A percentile compares a stretch with the other conserved stretches of the same genome.
phyloP scores from a whole-genome alignment of 2,888 invertebrate species.

The Pyrrhia umbra region DNA sequence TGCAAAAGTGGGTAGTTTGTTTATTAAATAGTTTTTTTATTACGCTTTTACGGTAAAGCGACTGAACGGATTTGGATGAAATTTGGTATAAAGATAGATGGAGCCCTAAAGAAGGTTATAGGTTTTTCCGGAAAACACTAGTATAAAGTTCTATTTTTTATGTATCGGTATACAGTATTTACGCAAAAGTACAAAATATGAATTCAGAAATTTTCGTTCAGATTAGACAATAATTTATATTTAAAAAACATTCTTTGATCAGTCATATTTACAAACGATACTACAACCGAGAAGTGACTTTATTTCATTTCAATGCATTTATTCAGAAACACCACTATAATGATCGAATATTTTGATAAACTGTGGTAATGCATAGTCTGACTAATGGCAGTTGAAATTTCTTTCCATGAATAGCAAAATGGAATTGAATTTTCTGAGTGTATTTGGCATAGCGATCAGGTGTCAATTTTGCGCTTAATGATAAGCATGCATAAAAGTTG shows the following conservation, averaged over 20 bases:
- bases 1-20: too few species aligned
- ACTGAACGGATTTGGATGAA: too few species aligned
- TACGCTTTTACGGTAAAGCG: too few species aligned
- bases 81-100: too few species aligned
- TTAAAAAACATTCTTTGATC: background rate
- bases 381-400: conserved; percentile 14
- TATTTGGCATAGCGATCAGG: background rate
- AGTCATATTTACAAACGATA: background rate
- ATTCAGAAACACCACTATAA: background rate
- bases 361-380: conserved; percentile 7
- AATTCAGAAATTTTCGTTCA: too few species aligned
- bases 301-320: background rate
- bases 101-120: too few species aligned
- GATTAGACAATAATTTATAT: background rate
- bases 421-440: background rate
- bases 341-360: conserved; percentile 6
- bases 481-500: background rate
- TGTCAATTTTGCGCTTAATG: background rate
- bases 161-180: too few species aligned
- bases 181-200: too few species aligned
- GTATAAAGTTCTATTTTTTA: too few species aligned
- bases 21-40: too few species aligned
- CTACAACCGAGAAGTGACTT: background rate
- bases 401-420: conserved; percentile 22
- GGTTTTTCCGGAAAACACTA: too few species aligned